Evolutionary conservation across 2,888 invertebrate species (phyloP).

Genomic region (Exephanes ischioxanthus): DNA sequence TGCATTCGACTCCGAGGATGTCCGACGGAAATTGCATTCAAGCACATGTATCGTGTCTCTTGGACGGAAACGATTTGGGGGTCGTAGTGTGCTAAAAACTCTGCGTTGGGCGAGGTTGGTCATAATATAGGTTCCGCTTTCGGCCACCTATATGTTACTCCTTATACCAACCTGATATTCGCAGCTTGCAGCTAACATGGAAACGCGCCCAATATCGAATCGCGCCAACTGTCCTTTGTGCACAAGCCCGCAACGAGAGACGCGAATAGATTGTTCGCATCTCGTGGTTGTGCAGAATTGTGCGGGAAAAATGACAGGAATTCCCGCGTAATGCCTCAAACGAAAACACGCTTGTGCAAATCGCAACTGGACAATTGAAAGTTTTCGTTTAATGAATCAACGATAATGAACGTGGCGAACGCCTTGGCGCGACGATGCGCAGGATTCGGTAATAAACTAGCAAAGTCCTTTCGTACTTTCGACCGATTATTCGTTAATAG

Average conservation of each 20-base stretch:
- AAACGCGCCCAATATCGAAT: no score
- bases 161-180: no score
- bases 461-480: background rate
- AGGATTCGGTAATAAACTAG: slow-evolving; percentile 78
- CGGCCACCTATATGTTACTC: no score
- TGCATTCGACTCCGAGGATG: no score
- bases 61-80: no score
- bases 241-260: background rate
- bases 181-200: no score
- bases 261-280: background rate
- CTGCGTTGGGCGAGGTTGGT: no score
- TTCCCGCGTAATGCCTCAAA: slow-evolving; percentile 67
- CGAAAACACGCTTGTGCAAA: slow-evolving; percentile 46
- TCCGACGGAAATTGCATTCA: no score
- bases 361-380: slow-evolving; percentile 3
- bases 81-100: no score
- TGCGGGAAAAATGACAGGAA: slow-evolving; percentile 70
- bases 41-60: no score
- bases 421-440: slow-evolving; percentile 77
- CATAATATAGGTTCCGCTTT: no score
- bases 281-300: slow-evolving; percentile 21
- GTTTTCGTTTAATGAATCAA: slow-evolving; percentile 38
- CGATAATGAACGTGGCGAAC: slow-evolving; percentile 78
- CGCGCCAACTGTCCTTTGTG: background rate
- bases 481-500: slow-evolving; percentile 8